Percentiles rank a stretch among this genome's conserved stretches.
These are phyloP conservation scores for Hylaeus volcanicus DNA, from an alignment of 1,140 invertebrate species.

Conservation along the genomic window DNA sequence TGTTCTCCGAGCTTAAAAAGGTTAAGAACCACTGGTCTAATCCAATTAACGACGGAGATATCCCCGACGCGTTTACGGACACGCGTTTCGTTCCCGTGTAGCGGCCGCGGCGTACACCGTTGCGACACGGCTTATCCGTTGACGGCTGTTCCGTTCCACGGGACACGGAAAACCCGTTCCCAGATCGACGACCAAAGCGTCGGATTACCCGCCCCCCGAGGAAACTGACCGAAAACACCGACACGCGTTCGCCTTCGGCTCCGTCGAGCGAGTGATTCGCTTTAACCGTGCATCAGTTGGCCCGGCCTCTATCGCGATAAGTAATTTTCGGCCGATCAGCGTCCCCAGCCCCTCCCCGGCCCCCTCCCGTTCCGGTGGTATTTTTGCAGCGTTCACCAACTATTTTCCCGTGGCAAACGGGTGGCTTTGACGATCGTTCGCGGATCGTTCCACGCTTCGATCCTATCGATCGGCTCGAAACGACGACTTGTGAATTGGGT, in stretches of 20 bases:
- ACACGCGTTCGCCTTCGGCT: slow-evolving; percentile 58
- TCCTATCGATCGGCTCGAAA: background rate
- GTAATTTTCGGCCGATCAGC: slow-evolving; percentile 38
- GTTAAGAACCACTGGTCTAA: background rate
- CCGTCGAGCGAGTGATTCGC: slow-evolving; percentile 57
- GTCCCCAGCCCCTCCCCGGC: background rate
- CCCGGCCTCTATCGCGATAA: slow-evolving; percentile 33
- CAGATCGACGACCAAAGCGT: slow-evolving; percentile 37
- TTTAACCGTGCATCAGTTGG: slow-evolving; percentile 52
- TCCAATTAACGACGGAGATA: slow-evolving; percentile 26
- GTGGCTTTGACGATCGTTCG: too few species aligned
- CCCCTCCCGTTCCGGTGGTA: background rate
- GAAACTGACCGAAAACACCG: slow-evolving; percentile 62
- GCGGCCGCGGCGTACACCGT: background rate
- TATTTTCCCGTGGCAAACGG: background rate
- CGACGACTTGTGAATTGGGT: too few species aligned
- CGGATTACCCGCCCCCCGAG: slow-evolving; percentile 35
- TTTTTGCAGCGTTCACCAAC: background rate
- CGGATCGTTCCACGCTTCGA: background rate
- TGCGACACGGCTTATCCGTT: slow-evolving; percentile 46
- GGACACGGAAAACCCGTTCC: slow-evolving; percentile 31
- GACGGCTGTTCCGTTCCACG: slow-evolving; percentile 38
- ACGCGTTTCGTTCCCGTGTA: background rate
- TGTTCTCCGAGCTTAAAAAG: too few species aligned
- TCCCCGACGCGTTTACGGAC: slow-evolving; percentile 36